Conservation (phyloP, 2,797 vertebrate species). For the Peromyscus aztecus region DNA sequence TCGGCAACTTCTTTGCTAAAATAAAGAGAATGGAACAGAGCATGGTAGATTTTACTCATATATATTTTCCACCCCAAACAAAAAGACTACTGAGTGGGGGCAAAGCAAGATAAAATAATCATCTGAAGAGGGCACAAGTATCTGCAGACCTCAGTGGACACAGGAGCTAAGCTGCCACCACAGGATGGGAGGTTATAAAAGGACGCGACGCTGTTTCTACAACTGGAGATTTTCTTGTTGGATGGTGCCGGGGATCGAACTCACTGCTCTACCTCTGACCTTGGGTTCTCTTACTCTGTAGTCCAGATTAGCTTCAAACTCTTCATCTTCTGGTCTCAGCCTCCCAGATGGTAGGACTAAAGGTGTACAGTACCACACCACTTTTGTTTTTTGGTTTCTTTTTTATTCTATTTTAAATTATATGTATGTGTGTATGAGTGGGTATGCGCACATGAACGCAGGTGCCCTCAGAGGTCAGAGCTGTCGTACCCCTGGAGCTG, state of each 20-base stretch:
- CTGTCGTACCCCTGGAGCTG: background rate
- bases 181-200: background rate
- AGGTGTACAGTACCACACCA: background rate
- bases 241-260: background rate
- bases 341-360: background rate
- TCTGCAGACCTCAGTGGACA: constrained; percentile 10
- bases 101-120: constrained; percentile 25
- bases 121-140: background rate
- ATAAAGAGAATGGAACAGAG: constrained; percentile 64
- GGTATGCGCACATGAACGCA: background rate
- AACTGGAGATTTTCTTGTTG: background rate
- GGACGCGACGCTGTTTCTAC: constrained; percentile 47
- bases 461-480: background rate
- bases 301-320: background rate
- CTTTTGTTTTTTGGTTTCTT: background rate
- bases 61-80: background rate
- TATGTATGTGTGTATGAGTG: background rate
- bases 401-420: background rate
- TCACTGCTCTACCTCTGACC: background rate
- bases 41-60: constrained; percentile 56
- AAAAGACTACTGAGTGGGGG: background rate
- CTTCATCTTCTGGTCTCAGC: too few relatives aligned
- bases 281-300: background rate
- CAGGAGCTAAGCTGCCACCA: background rate
- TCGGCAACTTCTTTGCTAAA: constrained; percentile 91